Evolutionary conservation across 2,888 invertebrate species (phyloP).

Genomic region (Melieria omissa): DNA sequence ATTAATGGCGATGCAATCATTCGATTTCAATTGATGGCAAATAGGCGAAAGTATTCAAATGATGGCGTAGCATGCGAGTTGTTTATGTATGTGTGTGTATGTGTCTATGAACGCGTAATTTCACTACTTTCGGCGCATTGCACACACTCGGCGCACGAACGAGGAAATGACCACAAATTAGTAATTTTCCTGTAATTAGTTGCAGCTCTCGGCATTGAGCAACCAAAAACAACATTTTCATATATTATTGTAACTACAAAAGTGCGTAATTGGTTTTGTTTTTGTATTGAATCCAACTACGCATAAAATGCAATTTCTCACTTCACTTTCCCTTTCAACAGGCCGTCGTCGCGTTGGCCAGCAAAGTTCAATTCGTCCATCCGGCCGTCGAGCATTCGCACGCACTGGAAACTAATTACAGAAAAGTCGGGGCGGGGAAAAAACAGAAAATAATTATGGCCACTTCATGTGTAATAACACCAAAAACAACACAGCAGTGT

Average conservation of each 20-base stretch:
- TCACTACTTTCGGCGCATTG: too few species aligned
- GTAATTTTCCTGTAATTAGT: slow-evolving; percentile 3
- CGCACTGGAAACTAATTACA: slow-evolving; percentile 58
- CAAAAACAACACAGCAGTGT: not conserved
- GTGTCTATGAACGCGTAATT: too few species aligned
- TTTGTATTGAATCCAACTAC: slow-evolving; percentile 50
- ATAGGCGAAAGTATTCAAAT: too few species aligned
- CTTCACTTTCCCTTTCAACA: slow-evolving; percentile 54
- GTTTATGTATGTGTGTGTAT: too few species aligned
- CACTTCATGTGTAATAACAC: slow-evolving; percentile 55
- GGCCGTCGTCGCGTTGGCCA: slow-evolving; percentile 3
- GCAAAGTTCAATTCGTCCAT: slow-evolving; percentile 27
- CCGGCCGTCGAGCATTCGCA: not conserved
- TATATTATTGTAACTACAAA: slow-evolving; percentile 37
- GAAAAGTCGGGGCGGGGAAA: not conserved
- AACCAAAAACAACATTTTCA: not conserved
- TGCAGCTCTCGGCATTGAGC: not conserved
- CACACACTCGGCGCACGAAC: not conserved
- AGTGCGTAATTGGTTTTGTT: slow-evolving; percentile 55
- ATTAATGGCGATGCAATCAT: too few species aligned
- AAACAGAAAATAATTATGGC: slow-evolving; percentile 60
- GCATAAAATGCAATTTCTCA: slow-evolving; percentile 56
- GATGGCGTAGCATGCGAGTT: too few species aligned
- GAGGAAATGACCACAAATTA: not conserved
- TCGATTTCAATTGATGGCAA: not conserved